Evolutionary conservation across 2,797 vertebrate species (phyloP).

Genomic region (Fistularia commersonii): DNA sequence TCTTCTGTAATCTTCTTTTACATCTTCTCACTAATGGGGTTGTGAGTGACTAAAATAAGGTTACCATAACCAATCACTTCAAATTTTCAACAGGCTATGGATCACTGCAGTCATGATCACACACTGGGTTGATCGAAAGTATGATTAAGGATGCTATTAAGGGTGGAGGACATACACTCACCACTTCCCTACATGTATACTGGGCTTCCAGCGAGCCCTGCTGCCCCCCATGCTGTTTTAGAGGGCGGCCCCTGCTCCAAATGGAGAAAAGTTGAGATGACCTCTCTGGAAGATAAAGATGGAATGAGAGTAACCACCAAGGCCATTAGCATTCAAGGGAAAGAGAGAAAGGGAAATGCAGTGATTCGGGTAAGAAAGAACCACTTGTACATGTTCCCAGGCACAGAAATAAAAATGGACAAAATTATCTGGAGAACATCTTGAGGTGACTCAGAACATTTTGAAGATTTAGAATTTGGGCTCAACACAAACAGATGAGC

Average conservation of each 20-base stretch:
- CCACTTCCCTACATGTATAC: conserved; percentile 65
- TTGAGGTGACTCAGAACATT: background rate
- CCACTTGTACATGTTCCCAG: conserved; percentile 3
- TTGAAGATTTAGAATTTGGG: no score
- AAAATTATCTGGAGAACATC: no score
- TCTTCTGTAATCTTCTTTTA: no score
- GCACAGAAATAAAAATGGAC: background rate
- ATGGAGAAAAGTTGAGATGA: conserved; percentile 84
- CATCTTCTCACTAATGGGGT: no score
- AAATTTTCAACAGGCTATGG: background rate
- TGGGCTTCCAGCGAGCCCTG: conserved; percentile 55
- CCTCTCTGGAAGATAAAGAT: conserved; percentile 74
- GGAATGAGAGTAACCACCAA: conserved; percentile 35
- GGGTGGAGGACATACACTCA: conserved; percentile 68
- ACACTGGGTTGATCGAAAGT: conserved; percentile 47
- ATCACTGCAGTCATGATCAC: conserved; percentile 9
- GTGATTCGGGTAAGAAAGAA: background rate
- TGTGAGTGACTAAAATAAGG: no score
- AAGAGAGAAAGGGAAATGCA: conserved; percentile 4
- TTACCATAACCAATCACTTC: background rate
- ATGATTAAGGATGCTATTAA: conserved; percentile 30
- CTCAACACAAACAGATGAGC: conserved; percentile 2
- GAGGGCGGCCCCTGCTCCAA: conserved; percentile 81
- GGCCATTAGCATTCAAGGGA: conserved; percentile 18
- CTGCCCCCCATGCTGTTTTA: conserved; percentile 54